Base-by-base conservation (phyloP, 2,113 vertebrate genomes). In the Xiphophorus hellerii region DNA sequence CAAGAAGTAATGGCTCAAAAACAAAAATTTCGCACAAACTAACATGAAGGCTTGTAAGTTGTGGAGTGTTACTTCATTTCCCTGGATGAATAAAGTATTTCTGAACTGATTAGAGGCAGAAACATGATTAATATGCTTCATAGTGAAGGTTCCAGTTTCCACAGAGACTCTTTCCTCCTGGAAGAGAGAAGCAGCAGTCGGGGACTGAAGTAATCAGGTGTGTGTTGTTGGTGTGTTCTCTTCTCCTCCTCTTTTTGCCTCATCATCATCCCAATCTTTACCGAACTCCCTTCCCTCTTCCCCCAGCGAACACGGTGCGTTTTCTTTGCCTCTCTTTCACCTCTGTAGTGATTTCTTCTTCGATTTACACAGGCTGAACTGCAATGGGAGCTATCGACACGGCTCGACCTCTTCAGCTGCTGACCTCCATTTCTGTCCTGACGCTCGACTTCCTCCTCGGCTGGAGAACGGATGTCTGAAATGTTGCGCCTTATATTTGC, bases 331-430 rank as follows among this genome's bases (percentile, higher is more conserved):
- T 31, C 35, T 33, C 69, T 20, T 63, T 70, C 66, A 68, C 71
- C 77, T 68, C 29, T 94, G 93, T 92, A 95, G 95, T 94, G 94
- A 96, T 97, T 96, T 96, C 35, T 96, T 96, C 95, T 95, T 97
- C 96, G 96, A 96, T 98, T 96, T 96, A 97, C 95, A 96, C 94
- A 95, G 94, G 93, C 93, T 92, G 93, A 93, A 94, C 68, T 94
- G 95, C 95, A 93, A 54, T 94, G 94, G 94, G 93, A 84, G 94
- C 94, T 96, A 96, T 96, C 95, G 96, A 95, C 95, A 95, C 92
- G 93, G 94, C 94, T 94, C 44, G 94, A 95, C 93, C 94, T 95
- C 93, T 51, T 89, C 92, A n/a, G 28, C 74, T 69, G 48, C 62
- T 9, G 27, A 63, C 37, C 28, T 51, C 65, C 61, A 39, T 54